Percentiles rank a stretch among this genome's conserved stretches.
Evolutionary conservation across 2,888 invertebrate species (phyloP).

Genomic region (Actias luna): DNA sequence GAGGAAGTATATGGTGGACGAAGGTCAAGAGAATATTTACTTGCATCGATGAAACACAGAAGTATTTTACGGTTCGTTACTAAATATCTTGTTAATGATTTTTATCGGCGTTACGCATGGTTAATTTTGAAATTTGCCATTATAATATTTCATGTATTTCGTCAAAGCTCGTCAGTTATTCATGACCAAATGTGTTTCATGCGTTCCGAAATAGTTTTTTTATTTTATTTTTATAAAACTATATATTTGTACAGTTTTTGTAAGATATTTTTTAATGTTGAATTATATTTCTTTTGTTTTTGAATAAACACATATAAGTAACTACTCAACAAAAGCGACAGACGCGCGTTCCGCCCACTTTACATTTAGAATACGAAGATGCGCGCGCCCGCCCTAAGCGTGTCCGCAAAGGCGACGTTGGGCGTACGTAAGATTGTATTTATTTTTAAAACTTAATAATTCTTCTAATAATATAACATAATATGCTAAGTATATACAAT

Average conservation of each 20-base stretch:
- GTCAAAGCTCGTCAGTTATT: slow-evolving; percentile 9
- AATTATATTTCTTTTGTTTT: not conserved
- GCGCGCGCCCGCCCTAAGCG: slow-evolving; percentile 26
- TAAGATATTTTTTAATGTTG: not conserved
- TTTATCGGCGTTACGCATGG: slow-evolving; percentile 12
- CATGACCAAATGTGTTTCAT: slow-evolving; percentile 2
- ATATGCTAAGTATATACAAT: slow-evolving; percentile 10
- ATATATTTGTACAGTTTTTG: not conserved
- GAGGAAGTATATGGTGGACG: slow-evolving; percentile 65
- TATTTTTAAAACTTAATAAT: not conserved
- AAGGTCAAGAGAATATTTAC: slow-evolving; percentile 48
- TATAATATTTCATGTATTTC: slow-evolving; percentile 3
- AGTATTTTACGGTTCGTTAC: not conserved
- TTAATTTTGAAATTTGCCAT: slow-evolving; percentile 1
- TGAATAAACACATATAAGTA: not conserved
- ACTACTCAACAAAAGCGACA: not conserved
- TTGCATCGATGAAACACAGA: not conserved
- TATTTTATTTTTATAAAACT: not conserved
- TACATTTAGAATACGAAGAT: slow-evolving; percentile 32
- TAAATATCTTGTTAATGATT: slow-evolving; percentile 1
- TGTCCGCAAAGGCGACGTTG: slow-evolving; percentile 1
- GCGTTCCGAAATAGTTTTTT: not conserved
- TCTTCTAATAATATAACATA: slow-evolving; percentile 13
- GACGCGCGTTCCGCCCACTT: slow-evolving; percentile 30
- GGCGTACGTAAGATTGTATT: not conserved